Evolutionary conservation across 2,113 vertebrate species (phyloP), one percentile per base, ranked within the genome.

Genomic region (Uria lomvia): DNA sequence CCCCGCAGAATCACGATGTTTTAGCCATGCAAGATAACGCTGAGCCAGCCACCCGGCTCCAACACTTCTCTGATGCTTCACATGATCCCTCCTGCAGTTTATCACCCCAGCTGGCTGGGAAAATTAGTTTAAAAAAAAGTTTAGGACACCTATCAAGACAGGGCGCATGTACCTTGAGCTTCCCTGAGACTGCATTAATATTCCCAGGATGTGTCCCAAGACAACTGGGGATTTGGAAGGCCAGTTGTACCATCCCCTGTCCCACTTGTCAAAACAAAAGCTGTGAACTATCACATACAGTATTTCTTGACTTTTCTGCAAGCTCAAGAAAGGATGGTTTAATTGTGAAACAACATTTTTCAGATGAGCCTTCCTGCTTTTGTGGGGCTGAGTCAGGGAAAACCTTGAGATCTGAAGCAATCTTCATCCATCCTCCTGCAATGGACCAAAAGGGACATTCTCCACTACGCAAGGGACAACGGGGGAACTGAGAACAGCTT

Each of bases 401-500:
- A 63, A 15, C 66, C 49, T 83, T 27, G 70, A 76, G 72, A 65
- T 18, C 50, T 4, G 5, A 19, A 65, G 50, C n/a, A 13, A 34
- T 5, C 50, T 43, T 14, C 87, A 65, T 83, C 67, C 66, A 43
- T 42, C 85, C 59, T 82, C 75, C 80, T 8, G 22, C 38, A 21
- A 5, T 0, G 3, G 40, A 11, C 16, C 2, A 4, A 59, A 34
- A 0, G 5, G 26, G 63, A 66, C 29, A 1, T 15, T 16, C 10
- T 55, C 27, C n/a, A 36, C 49, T 5, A 0, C 2, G 6, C 55
- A 8, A 4, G 0, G 4, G 18, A 2, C 6, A 11, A 47, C 1
- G 1, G 9, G 19, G 24, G 27, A 78, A 58, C 38, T 0, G 12
- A 47, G 55, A 68, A 30, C 19, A 55, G 12, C n/a, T n/a, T 53